Evolutionary conservation across 2,113 vertebrate genomes (phyloP).

Genomic region (Chascanopsetta lugubris): DNA sequence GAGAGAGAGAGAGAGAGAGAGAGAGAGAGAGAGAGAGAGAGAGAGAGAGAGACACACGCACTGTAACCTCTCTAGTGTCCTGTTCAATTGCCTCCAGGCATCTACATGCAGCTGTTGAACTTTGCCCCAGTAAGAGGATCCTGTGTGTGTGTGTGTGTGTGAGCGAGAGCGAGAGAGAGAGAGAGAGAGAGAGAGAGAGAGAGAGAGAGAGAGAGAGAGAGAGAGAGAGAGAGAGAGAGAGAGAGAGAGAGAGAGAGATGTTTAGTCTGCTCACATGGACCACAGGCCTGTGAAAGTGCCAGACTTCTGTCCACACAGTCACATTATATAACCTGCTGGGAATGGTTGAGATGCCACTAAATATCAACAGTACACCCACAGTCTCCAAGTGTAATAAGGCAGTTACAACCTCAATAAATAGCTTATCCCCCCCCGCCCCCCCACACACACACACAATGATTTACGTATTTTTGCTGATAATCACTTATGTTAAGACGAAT

Average conservation of each 20-base stretch:
- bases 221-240: conserved; percentile 34
- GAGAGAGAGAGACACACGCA: conserved; percentile 17
- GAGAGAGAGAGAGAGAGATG: conserved; percentile 53
- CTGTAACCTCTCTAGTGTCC: conserved; percentile 77
- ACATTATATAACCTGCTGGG: conserved; percentile 64
- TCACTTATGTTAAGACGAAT: conserved; percentile 11
- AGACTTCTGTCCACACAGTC: conserved; percentile 65
- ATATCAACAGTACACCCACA: conserved; percentile 36
- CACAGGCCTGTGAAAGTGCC: conserved; percentile 59
- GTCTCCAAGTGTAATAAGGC: conserved; percentile 37
- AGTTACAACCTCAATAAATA: no score
- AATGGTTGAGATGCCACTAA: conserved; percentile 49
- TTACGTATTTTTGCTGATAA: conserved; percentile 20
- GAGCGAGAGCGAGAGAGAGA: conserved; percentile 36
- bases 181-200: conserved; percentile 12
- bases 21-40: conserved; percentile 25
- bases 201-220: conserved; percentile 25
- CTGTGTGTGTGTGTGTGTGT: conserved; percentile 36
- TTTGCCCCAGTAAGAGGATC: conserved; percentile 81
- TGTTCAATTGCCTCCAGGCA: conserved; percentile 76
- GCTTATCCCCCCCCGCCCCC: no score
- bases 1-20: conserved; percentile 12
- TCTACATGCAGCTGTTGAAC: conserved; percentile 81
- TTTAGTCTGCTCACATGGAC: conserved; percentile 82
- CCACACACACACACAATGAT: no score